These are phyloP conservation scores for Nerophis lumbriciformis DNA, from an alignment of 2,113 vertebrate genomes.

Conservation along the genomic window DNA sequence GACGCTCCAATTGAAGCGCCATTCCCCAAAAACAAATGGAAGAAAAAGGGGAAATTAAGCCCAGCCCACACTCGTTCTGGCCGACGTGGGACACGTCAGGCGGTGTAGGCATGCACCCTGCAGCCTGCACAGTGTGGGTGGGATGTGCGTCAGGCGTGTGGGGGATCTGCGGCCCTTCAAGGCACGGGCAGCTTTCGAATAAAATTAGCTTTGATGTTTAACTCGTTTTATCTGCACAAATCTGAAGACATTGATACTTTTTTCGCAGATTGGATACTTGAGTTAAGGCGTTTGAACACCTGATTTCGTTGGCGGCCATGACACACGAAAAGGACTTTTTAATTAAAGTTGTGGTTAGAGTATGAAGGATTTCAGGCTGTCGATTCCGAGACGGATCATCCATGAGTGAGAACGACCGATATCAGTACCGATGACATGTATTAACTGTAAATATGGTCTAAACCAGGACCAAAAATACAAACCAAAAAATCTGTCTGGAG, in stretches of 20 bases:
- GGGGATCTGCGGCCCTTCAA: slow-evolving; percentile 17
- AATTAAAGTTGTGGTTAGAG: too few relatives aligned
- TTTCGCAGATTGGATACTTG: neutral
- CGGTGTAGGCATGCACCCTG: slow-evolving; percentile 13
- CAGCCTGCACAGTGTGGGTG: slow-evolving; percentile 26
- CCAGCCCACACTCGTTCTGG: slow-evolving; percentile 14
- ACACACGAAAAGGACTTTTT: neutral
- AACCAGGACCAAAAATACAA: too few relatives aligned
- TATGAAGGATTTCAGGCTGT: too few relatives aligned
- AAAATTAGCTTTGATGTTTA: slow-evolving; percentile 44
- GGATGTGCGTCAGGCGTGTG: slow-evolving; percentile 21
- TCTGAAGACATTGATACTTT: neutral
- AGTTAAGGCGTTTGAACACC: neutral
- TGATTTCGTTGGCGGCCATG: neutral
- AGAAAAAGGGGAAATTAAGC: neutral
- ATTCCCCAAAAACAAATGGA: slow-evolving; percentile 23
- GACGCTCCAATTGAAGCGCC: slow-evolving; percentile 35
- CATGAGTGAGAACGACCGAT: too few relatives aligned
- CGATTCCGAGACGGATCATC: too few relatives aligned
- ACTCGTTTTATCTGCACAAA: slow-evolving; percentile 33
- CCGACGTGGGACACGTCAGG: slow-evolving; percentile 29
- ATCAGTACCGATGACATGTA: too few relatives aligned
- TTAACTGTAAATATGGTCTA: too few relatives aligned
- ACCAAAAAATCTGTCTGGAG: too few relatives aligned
- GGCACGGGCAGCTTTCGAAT: slow-evolving; percentile 49